phyloP scores from a whole-genome alignment of 2,888 invertebrate species.

The Oscheius sp. region DNA sequence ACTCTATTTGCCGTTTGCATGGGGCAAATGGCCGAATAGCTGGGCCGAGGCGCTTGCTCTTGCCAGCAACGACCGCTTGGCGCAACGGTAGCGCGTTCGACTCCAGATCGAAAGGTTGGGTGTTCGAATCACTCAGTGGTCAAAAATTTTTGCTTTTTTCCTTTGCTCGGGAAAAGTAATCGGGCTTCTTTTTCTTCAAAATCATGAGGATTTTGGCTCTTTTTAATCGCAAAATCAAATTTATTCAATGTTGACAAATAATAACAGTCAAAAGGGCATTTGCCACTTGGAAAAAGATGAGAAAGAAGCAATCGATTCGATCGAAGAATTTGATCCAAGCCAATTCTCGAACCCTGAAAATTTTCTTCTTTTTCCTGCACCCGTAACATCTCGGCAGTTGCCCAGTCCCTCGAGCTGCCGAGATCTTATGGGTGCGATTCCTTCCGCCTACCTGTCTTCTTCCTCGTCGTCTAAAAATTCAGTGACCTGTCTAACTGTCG shows the following conservation, averaged over 20 bases:
- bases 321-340: slow-evolving; percentile 58
- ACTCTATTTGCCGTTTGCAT: no score
- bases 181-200: not conserved
- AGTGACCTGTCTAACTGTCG: slow-evolving; percentile 3
- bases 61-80: slow-evolving; percentile 42
- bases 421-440: no score
- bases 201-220: no score
- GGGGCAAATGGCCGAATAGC: no score
- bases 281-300: slow-evolving; percentile 48
- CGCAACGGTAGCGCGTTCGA: slow-evolving; percentile 66
- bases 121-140: slow-evolving; percentile 65
- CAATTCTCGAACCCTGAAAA: slow-evolving; percentile 39
- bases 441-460: slow-evolving; percentile 41
- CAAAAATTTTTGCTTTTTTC: slow-evolving; percentile 45
- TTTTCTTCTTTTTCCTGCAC: not conserved
- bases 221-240: no score
- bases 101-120: slow-evolving; percentile 67
- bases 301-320: slow-evolving; percentile 49
- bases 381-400: no score
- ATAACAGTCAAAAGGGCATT: slow-evolving; percentile 28
- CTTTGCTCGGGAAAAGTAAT: no score
- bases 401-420: no score
- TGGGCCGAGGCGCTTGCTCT: no score
- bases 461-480: slow-evolving; percentile 44
- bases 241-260: slow-evolving; percentile 16